Evolutionary conservation across 2,888 invertebrate genomes (phyloP).

Genomic region (Xylota segnis): DNA sequence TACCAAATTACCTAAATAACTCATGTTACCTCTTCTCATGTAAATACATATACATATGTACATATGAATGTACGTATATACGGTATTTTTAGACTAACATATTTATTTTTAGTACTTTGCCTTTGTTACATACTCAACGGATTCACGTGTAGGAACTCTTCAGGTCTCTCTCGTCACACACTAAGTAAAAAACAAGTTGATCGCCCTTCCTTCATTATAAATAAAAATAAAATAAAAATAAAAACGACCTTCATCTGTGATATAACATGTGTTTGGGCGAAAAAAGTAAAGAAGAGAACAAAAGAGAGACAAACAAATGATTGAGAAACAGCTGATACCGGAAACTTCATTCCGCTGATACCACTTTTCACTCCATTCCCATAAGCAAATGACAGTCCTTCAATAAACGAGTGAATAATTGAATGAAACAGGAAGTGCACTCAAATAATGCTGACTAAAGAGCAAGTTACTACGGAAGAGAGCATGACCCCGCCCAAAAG

Average conservation of each 20-base stretch:
- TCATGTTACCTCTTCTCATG: conserved; percentile 5
- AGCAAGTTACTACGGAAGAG: conserved; percentile 8
- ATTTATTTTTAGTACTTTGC: conserved; percentile 8
- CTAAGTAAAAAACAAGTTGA: not conserved
- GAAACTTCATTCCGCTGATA: not conserved
- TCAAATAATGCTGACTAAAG: conserved; percentile 1
- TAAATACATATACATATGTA: too few species aligned
- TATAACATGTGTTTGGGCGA: not conserved
- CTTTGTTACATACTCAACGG: not conserved
- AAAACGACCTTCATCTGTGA: conserved; percentile 43
- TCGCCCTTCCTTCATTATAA: conserved; percentile 29
- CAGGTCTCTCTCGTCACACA: too few species aligned
- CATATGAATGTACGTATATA: not conserved
- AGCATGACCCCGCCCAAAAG: conserved; percentile 19
- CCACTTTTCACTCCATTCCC: not conserved
- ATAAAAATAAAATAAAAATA: conserved; percentile 22
- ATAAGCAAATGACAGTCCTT: not conserved
- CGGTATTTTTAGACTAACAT: not conserved
- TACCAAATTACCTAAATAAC: not conserved
- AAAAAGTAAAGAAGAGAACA: conserved; percentile 1
- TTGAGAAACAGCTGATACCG: conserved; percentile 20
- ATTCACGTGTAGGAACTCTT: not conserved
- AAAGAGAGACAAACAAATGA: not conserved
- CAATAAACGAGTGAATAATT: not conserved
- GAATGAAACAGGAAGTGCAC: not conserved